Percentiles rank a stretch among this genome's conserved stretches.
Conservation (phyloP, 2,113 vertebrate genomes). For the Limanda limanda region DNA sequence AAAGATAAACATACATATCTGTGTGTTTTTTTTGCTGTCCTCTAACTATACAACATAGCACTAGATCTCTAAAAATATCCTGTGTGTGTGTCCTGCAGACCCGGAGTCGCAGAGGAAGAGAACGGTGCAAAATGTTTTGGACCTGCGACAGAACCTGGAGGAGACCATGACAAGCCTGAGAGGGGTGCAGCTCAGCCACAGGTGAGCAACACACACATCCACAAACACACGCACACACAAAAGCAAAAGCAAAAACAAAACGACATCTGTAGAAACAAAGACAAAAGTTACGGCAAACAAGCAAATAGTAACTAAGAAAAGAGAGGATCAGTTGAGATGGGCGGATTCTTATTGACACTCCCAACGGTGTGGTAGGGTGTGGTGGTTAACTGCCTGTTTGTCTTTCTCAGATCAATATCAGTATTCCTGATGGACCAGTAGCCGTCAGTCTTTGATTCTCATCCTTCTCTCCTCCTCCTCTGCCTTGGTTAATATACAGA, state of each 20-base stretch:
- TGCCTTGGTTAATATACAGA: constrained; percentile 34
- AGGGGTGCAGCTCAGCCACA: constrained; percentile 94
- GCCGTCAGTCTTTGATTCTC: constrained; percentile 18
- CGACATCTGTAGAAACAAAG: background rate
- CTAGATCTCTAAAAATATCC: constrained; percentile 24
- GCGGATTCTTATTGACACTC: constrained; percentile 49
- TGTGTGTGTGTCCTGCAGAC: constrained; percentile 75
- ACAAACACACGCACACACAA: background rate
- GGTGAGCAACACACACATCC: constrained; percentile 77
- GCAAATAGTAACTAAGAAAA: background rate
- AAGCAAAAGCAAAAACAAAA: background rate
- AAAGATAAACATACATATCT: background rate
- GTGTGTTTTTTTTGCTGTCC: background rate
- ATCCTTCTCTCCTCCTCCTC: constrained; percentile 21
- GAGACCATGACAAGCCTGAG: constrained; percentile 97
- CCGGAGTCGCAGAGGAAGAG: constrained; percentile 96
- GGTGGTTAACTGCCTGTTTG: constrained; percentile 38
- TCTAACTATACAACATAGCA: background rate
- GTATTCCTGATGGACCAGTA: constrained; percentile 44
- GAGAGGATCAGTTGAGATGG: background rate
- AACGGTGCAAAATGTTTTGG: constrained; percentile 95
- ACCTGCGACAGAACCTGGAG: constrained; percentile 97
- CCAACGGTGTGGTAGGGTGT: constrained; percentile 28
- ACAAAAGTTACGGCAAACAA: background rate
- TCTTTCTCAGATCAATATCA: constrained; percentile 50